phyloP scores from a whole-genome alignment of 2,797 vertebrate genomes.

The Lycodopsis pacificus region DNA sequence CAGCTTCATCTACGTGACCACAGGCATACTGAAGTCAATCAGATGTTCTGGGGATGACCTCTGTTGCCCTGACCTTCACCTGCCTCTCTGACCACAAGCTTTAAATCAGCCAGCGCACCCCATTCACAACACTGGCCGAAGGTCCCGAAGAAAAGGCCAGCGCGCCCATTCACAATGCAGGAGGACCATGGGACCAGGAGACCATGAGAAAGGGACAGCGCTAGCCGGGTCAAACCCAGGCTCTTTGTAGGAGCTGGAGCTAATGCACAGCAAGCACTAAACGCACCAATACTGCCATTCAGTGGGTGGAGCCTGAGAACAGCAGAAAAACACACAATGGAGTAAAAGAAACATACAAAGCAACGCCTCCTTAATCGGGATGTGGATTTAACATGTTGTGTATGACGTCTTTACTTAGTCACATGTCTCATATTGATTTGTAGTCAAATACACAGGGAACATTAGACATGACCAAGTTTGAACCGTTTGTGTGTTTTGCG shows the following conservation, averaged over 20 bases:
- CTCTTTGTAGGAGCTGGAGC: conserved; percentile 67
- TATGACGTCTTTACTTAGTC: conserved; percentile 34
- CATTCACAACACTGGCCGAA: conserved; percentile 69
- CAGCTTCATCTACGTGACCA: conserved; percentile 60
- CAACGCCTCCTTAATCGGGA: conserved; percentile 58
- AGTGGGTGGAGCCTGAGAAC: conserved; percentile 60
- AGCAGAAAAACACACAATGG: conserved; percentile 56
- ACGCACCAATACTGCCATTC: conserved; percentile 62
- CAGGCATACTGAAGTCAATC: conserved; percentile 73
- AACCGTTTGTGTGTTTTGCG: too few relatives aligned
- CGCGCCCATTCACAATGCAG: conserved; percentile 54
- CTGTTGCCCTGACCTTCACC: conserved; percentile 82
- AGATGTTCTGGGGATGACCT: conserved; percentile 81
- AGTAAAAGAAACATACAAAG: conserved; percentile 47
- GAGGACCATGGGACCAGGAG: conserved; percentile 64
- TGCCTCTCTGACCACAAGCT: conserved; percentile 77
- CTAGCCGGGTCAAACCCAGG: conserved; percentile 60
- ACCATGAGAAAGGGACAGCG: conserved; percentile 76
- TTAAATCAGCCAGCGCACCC: conserved; percentile 75
- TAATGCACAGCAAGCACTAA: conserved; percentile 68
- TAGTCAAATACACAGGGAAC: conserved; percentile 13
- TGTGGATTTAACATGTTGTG: conserved; percentile 38
- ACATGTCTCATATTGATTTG: conserved; percentile 24
- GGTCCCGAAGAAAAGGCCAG: conserved; percentile 65
- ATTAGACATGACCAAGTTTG: background rate